Conservation (phyloP, 2,888 invertebrate species). For the Pyralis farinalis region DNA sequence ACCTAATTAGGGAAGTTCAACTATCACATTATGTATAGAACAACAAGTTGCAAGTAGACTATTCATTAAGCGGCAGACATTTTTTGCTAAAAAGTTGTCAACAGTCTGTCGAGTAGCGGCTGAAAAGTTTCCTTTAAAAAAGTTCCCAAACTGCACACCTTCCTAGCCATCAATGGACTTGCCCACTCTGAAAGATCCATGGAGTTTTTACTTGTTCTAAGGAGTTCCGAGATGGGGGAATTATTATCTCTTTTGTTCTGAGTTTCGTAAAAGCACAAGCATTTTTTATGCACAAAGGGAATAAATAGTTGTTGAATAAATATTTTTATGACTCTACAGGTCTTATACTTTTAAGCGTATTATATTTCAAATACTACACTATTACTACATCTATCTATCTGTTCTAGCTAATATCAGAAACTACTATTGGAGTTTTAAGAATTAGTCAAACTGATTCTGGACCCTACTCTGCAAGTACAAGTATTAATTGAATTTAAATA, state of each 20-base stretch:
- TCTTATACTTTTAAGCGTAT: too few relatives aligned
- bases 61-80: neutral
- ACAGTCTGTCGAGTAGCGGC: conserved; percentile 11
- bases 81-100: conserved; percentile 5
- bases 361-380: too few relatives aligned
- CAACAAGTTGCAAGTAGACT: too few relatives aligned
- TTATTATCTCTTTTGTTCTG: conserved; percentile 67
- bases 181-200: conserved; percentile 46
- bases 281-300: conserved; percentile 26
- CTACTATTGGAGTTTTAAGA: too few relatives aligned
- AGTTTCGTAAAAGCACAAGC: conserved; percentile 58
- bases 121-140: conserved; percentile 54
- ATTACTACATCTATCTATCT: too few relatives aligned
- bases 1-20: too few relatives aligned
- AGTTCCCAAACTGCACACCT: conserved; percentile 55
- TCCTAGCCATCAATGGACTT: conserved; percentile 60
- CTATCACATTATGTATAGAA: too few relatives aligned
- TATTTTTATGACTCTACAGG: too few relatives aligned
- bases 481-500: too few relatives aligned
- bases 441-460: too few relatives aligned
- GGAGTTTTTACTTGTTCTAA: conserved; percentile 57
- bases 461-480: too few relatives aligned
- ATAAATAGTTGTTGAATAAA: neutral
- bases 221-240: conserved; percentile 42
- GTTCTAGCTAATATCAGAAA: too few relatives aligned